Base-by-base conservation (phyloP, 1,140 invertebrate genomes). In the Holcopasites calliopsidis region DNA sequence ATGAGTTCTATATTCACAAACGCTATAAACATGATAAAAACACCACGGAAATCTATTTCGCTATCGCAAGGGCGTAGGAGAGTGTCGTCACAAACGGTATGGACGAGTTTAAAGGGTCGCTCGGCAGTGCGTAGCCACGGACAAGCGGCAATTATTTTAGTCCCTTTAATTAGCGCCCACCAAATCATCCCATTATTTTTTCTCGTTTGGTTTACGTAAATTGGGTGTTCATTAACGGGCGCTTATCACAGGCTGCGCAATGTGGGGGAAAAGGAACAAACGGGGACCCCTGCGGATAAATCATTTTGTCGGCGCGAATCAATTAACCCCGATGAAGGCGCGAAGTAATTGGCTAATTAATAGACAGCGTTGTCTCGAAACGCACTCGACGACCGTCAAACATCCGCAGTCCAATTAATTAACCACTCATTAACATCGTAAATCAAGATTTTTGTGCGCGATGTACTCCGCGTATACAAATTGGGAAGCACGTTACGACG, bases 121-220 rank as follows among this genome's bases (percentile, higher is more conserved):
- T 54, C 49, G 23, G 16, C 16, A 13, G 10, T 5, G 21, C 26
- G 23, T 61, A 7, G 60, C 2, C 21, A 50, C 7, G n/a, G 8
- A 13, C 61, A 1, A 33, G 8, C 2, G 13, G n/a, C 49, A 54
- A 66, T 66, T 66, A 54, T 23, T 66, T 66, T 52, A 21, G 23
- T 52, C 23, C 49, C 47, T 66, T 58, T 58, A 49, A 58, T 70
- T 70, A 70, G 35, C 54, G 68, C 28, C n/a, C 28, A 23, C 28
- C n/a, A 10, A 50, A 49, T 71, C 40, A 21, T 10, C 18, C 44
- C 16, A 40, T 50, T 52, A 40, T 72, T 61, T 33, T 62, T 71
- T 50, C n/a, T n/a, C 23, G 23, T 18, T 7, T 31, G 6, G 18
- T 44, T 57, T 47, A 33, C 31, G 8, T 31, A 31, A n/a, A 72